phyloP scores from a whole-genome alignment of 2,797 vertebrate genomes.

The Cheirogaleus major region DNA sequence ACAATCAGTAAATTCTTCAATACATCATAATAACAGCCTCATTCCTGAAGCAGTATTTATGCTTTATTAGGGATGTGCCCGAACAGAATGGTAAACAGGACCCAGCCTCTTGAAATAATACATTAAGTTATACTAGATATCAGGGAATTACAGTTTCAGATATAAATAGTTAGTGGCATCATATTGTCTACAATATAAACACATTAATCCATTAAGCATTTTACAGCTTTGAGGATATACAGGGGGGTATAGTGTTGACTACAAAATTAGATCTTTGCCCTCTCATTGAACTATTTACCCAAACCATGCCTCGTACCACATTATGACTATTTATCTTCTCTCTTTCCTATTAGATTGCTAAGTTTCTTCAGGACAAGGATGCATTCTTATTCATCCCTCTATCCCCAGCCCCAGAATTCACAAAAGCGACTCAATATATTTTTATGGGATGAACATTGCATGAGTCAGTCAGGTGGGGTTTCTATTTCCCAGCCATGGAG shows the following conservation, averaged over 20 bases:
- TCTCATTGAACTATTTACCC: neutral
- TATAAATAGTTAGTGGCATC: neutral
- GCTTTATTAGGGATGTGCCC: neutral
- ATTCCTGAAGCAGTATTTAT: neutral
- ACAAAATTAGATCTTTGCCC: neutral
- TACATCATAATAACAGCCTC: neutral
- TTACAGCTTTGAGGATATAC: neutral
- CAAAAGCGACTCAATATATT: neutral
- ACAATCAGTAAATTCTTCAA: neutral
- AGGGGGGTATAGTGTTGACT: rapidly evolving
- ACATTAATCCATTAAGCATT: neutral
- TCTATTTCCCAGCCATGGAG: neutral
- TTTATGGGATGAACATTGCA: neutral
- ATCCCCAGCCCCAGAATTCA: neutral
- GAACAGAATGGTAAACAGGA: neutral
- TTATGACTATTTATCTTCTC: neutral
- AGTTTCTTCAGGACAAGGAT: neutral
- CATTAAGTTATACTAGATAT: neutral
- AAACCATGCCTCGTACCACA: neutral
- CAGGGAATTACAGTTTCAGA: neutral
- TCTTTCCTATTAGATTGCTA: neutral
- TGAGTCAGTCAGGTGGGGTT: neutral
- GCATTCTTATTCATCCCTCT: neutral
- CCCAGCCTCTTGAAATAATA: neutral
- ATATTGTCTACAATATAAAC: neutral